phyloP scores from a whole-genome alignment of 2,113 vertebrate species.

The Regulus satrapa region DNA sequence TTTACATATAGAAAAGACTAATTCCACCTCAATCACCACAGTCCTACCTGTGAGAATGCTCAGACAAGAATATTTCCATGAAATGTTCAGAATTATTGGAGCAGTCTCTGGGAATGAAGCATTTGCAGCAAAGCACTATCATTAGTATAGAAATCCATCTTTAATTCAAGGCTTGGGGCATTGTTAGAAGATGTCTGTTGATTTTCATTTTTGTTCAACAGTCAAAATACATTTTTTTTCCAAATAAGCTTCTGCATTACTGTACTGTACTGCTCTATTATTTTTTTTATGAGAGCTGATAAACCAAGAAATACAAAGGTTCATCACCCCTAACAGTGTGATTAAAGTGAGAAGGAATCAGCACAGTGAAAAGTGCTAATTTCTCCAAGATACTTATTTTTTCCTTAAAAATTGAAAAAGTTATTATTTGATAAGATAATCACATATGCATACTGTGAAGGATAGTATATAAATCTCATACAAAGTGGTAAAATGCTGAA shows the following conservation, averaged over 20 bases:
- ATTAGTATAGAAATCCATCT: no score
- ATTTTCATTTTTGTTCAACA: no score
- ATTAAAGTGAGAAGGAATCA: not conserved
- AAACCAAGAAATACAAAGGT: not conserved
- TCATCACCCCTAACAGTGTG: not conserved
- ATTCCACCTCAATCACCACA: not conserved
- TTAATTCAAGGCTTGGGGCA: no score
- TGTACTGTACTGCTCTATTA: no score
- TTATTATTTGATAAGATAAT: not conserved
- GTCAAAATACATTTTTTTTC: no score
- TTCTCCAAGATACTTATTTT: not conserved
- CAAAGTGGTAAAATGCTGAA: not conserved
- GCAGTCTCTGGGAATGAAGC: not conserved
- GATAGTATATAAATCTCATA: not conserved
- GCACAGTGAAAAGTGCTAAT: not conserved
- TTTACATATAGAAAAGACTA: not conserved
- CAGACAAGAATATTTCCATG: not conserved
- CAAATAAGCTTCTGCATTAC: no score
- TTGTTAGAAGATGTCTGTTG: no score
- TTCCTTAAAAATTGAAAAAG: not conserved
- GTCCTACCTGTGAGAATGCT: not conserved
- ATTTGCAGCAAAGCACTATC: no score
- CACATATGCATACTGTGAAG: not conserved
- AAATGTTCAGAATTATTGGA: not conserved
- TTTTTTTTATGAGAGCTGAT: not conserved